Conservation (phyloP, 2,113 vertebrate species). For the Gymnarchus niloticus region DNA sequence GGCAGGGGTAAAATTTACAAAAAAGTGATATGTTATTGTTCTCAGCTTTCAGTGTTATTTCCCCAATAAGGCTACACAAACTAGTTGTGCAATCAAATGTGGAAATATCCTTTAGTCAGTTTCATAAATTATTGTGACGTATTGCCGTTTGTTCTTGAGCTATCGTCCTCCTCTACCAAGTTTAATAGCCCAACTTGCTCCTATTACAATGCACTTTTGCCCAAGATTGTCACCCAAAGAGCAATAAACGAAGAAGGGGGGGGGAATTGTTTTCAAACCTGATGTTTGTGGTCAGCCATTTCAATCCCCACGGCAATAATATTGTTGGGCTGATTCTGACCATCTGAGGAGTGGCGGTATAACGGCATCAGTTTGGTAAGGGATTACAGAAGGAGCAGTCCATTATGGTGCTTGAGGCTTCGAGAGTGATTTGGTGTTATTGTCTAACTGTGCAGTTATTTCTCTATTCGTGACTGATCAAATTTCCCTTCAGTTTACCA, state of each 20-base stretch:
- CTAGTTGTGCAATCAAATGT: neutral
- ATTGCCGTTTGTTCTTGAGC: neutral
- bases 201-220: neutral
- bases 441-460: neutral
- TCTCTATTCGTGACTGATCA: neutral
- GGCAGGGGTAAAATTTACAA: neutral
- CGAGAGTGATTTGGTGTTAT: neutral
- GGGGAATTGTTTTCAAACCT: neutral
- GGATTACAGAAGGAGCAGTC: no score
- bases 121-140: neutral
- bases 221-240: neutral
- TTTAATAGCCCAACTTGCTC: neutral
- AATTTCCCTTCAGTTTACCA: no score
- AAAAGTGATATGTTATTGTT: neutral
- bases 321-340: no score
- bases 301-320: no score
- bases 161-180: neutral
- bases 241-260: neutral
- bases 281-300: neutral
- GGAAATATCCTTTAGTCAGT: neutral
- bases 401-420: neutral
- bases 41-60: conserved; percentile 5
- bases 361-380: no score
- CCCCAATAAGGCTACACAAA: neutral
- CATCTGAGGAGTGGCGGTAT: no score